Percentiles rank a stretch among this genome's conserved stretches.
phyloP scores from a whole-genome alignment of 2,113 vertebrate species.

The Pholis gunnellus region DNA sequence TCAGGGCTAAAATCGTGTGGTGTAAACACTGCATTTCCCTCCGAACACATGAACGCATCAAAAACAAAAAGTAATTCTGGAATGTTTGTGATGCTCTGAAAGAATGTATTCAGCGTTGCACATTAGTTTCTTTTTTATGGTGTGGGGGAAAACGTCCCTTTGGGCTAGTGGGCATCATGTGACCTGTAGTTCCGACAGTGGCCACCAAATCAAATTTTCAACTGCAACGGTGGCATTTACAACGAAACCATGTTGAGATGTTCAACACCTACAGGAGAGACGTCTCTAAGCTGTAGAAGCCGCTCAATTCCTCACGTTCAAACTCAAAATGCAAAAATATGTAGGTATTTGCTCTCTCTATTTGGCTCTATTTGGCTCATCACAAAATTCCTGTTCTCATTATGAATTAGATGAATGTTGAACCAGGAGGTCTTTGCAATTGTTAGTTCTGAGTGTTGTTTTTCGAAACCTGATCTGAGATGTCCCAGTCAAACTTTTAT shows the following conservation, averaged over 20 bases:
- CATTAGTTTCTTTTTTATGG: neutral
- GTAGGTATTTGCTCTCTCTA: neutral
- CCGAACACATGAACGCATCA: neutral
- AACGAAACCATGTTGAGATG: neutral
- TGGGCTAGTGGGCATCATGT: neutral
- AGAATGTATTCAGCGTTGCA: neutral
- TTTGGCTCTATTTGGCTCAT: no score
- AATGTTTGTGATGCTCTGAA: neutral
- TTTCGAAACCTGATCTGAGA: conserved; percentile 7
- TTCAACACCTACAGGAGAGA: neutral
- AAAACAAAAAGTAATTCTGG: neutral
- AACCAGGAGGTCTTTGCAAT: neutral
- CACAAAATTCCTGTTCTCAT: neutral
- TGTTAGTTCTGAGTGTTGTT: neutral
- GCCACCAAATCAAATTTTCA: neutral
- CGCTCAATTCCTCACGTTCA: neutral
- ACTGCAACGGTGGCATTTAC: neutral
- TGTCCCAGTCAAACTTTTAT: neutral
- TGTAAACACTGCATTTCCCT: neutral
- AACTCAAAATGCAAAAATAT: neutral
- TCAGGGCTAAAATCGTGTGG: no score
- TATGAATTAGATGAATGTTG: neutral
- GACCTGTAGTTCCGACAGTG: neutral
- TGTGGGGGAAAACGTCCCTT: neutral
- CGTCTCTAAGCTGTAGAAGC: neutral